Base-by-base conservation (phyloP, 2,113 vertebrate genomes). In the Cyprinus carpio region DNA sequence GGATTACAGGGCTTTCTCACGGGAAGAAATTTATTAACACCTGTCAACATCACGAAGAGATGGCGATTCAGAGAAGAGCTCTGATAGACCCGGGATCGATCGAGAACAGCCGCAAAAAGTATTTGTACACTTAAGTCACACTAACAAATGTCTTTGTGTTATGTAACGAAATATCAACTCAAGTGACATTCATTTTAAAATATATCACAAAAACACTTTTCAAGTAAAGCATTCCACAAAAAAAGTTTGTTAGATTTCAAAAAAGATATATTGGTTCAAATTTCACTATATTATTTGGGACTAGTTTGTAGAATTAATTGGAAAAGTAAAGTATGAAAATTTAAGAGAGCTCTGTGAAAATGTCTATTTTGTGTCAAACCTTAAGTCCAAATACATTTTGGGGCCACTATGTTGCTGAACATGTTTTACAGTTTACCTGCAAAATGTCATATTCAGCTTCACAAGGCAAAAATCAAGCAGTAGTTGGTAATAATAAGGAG, bases 11-110 rank as follows among this genome's bases (percentile, higher is more conserved):
- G 89, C 88, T 93, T 91, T 92, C 88, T 90, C 84, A 85, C 85
- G 88, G 85, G 90, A 76, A 89, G 91, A 92, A 92, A 92, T 92
- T 92, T 91, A 94, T 94, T 93, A 93, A 91, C 91, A 92, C 89
- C 89, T 91, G 91, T 93, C 92, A 90, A 93, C 91, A 92, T 92
- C 91, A 89, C 89, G 81, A 87, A 89, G 89, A 64, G 89, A 92
- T 90, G 87, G 85, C 89, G 91, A 93, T 93, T 91, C 91, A 87
- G 81, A 83, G 27, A 88, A 91, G 89, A 29, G 54, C 65, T 15
- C 67, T 20, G 25, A 46, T 34, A 49, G 56, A 81, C 51, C 18
- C 3, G 4, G 25, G 23, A 60, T 81, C 51, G 62, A 34, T 72
- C 67, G 13, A 25, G 60, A 65, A 49, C 1, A 0, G 15, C n/a